Base-by-base conservation (phyloP, 2,113 vertebrate species). In the Poeciliopsis prolifica region DNA sequence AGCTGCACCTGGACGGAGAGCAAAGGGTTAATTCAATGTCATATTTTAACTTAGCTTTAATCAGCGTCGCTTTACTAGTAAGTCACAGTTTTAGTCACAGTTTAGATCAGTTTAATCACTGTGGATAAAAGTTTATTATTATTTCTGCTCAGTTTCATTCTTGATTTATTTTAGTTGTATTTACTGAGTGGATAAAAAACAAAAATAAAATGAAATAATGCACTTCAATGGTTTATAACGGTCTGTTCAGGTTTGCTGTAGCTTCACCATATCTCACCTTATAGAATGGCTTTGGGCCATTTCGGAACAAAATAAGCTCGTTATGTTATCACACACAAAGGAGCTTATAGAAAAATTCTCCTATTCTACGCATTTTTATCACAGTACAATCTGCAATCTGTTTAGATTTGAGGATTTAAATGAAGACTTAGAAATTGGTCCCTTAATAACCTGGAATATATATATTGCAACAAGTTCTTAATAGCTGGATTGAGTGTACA, bases 1-100 rank as follows among this genome's bases (percentile, higher is more conserved):
- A 99, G 85, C 92, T 99, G 97, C 58, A 99, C 97, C 97, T 99
- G 44, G 44, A 48, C 89, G 0, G 72, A 66, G 5, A 31, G 67
- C 35, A 29, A 66, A 37, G 24, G 5, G n/a, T 66, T 29, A 30
- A 6, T 15, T 17, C 14, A 0, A 31, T 0, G 4, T 1, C 6
- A 63, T 19, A 63, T n/a, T 19, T 10, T 10, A 51, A 28, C 19
- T 12, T 54, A 3, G 35, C 10, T 9, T 42, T 42, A 15, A 42
- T 42, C 40, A 42, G 14, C 12, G 40, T 15, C 40, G 12, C 14
- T 42, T 13, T 3, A 42, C 40, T 42, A 42, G 4, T 42, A 3
- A 14, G 13, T 13, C 14, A 3, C 40, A 40, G 40, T 40, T 40
- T 40, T 40, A 40, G 37, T 40, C 37, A 40, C 37, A 40, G 37